Conservation (phyloP, 2,888 invertebrate genomes). For the Tetanocera ferruginea region DNA sequence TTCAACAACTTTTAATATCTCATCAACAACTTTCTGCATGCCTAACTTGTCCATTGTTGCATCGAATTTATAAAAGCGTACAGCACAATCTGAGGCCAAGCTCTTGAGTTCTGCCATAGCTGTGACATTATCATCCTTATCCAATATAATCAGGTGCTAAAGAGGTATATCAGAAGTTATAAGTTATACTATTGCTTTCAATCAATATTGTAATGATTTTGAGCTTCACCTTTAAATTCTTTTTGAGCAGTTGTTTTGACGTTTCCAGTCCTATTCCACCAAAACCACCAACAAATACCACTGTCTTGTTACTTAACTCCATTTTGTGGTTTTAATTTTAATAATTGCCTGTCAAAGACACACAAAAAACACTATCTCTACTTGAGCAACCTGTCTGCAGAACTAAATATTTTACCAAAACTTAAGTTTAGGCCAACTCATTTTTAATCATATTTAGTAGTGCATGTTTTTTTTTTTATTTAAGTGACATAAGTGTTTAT, state of each 20-base stretch:
- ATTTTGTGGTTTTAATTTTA: slow-evolving; percentile 46
- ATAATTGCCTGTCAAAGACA: slow-evolving; percentile 39
- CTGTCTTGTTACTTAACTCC: slow-evolving; percentile 58
- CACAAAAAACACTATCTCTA: slow-evolving; percentile 29
- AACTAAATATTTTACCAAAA: no score
- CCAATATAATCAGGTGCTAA: slow-evolving; percentile 61
- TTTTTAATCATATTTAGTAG: no score
- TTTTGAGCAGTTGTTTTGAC: slow-evolving; percentile 58
- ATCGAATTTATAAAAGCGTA: slow-evolving; percentile 59
- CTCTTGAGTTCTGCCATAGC: slow-evolving; percentile 54
- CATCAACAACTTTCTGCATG: slow-evolving; percentile 60
- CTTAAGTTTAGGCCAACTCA: no score
- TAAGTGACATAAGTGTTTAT: no score
- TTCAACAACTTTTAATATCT: slow-evolving; percentile 45
- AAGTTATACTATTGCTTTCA: no score
- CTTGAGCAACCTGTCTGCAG: neutral
- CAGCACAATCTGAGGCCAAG: slow-evolving; percentile 52
- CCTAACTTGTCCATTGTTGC: slow-evolving; percentile 58
- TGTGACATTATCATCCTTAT: slow-evolving; percentile 54
- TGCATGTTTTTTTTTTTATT: no score
- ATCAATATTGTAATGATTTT: slow-evolving; percentile 14
- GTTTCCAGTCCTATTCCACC: slow-evolving; percentile 62
- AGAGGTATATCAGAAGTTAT: neutral
- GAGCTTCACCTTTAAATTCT: slow-evolving; percentile 58
- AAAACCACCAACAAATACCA: slow-evolving; percentile 62